These are phyloP conservation scores for Myrmecophaga tridactyla DNA, from an alignment of 2,113 vertebrate species.

Conservation along the genomic window DNA sequence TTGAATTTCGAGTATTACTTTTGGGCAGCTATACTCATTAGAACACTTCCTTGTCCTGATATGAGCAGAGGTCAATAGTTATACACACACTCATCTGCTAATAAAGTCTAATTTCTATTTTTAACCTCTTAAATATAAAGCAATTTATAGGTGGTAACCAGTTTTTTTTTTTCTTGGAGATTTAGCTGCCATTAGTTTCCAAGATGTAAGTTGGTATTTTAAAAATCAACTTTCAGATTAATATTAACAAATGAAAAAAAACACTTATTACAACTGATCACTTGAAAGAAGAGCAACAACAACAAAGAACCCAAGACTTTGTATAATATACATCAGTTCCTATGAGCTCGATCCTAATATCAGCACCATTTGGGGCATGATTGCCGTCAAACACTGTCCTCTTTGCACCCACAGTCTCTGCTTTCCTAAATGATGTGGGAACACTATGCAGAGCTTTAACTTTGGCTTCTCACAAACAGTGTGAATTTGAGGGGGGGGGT, in stretches of 20 bases:
- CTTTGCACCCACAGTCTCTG: background rate
- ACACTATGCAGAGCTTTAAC: background rate
- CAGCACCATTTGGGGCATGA: rapidly evolving
- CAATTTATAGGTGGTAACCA: background rate
- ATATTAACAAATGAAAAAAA: background rate
- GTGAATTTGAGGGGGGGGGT: background rate
- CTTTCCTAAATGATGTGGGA: slow-evolving; percentile 10
- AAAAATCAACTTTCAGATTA: background rate
- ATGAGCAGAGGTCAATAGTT: background rate
- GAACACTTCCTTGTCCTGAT: background rate
- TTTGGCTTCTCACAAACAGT: slow-evolving; percentile 43
- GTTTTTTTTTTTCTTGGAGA: background rate
- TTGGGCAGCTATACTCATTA: background rate
- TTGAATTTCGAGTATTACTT: background rate
- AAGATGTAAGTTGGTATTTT: background rate
- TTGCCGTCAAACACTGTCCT: background rate
- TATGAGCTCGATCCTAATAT: background rate
- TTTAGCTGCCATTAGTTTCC: background rate
- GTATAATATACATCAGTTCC: background rate
- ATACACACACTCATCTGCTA: background rate
- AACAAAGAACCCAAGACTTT: background rate
- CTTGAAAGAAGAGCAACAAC: background rate
- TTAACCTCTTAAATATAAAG: background rate
- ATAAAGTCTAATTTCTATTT: background rate
- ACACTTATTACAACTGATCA: background rate